Evolutionary conservation across 2,797 vertebrate species (phyloP).

Genomic region (Sebastes aleutianus): DNA sequence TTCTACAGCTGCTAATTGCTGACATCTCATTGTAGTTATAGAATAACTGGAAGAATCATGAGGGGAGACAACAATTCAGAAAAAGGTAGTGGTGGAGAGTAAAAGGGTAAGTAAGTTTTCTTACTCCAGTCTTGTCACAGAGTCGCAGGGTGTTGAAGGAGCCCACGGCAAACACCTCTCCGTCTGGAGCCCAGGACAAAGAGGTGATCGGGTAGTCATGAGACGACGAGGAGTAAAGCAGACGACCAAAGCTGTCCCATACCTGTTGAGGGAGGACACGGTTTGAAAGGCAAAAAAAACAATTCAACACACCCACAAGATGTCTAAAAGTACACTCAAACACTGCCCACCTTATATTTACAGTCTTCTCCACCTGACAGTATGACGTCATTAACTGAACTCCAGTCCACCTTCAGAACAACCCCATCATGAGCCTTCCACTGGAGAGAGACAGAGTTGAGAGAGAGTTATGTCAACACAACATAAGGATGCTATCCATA

Average conservation of each 20-base stretch:
- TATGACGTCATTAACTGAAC: slow-evolving; percentile 93
- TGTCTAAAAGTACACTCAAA: neutral
- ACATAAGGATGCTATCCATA: neutral
- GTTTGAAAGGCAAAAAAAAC: neutral
- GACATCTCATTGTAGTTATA: neutral
- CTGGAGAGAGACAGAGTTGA: slow-evolving; percentile 74
- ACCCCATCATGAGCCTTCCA: slow-evolving; percentile 98
- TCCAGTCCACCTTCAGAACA: slow-evolving; percentile 97
- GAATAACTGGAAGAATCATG: neutral
- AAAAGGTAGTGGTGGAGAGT: neutral
- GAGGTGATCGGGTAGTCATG: slow-evolving; percentile 94
- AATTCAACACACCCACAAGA: neutral
- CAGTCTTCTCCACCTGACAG: slow-evolving; percentile 96
- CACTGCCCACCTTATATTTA: slow-evolving; percentile 90
- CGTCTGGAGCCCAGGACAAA: slow-evolving; percentile 92
- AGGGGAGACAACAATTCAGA: neutral
- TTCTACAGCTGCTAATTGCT: neutral
- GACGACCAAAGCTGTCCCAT: slow-evolving; percentile 93
- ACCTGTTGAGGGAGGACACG: slow-evolving; percentile 79
- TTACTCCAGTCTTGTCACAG: slow-evolving; percentile 97
- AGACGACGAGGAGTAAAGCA: slow-evolving; percentile 85
- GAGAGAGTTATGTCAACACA: slow-evolving; percentile 8
- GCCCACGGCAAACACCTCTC: slow-evolving; percentile 93
- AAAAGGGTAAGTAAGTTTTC: slow-evolving; percentile 41
- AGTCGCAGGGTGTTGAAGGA: slow-evolving; percentile 94